These are phyloP conservation scores for Hydrophis major DNA, from an alignment of 2,797 vertebrate species.

Conservation along the genomic window DNA sequence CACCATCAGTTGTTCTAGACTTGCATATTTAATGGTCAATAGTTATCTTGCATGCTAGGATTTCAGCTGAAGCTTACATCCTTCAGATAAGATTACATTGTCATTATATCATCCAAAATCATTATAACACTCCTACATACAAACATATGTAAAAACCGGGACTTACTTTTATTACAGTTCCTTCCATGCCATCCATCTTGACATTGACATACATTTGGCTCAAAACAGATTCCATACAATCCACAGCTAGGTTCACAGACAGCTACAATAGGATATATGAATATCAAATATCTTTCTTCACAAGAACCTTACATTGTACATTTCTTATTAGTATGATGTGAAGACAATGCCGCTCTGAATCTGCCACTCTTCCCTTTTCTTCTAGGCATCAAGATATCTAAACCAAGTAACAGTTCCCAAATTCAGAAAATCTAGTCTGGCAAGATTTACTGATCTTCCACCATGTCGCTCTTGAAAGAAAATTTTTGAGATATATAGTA, in stretches of 20 bases:
- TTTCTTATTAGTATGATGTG: neutral
- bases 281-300: neutral
- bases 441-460: neutral
- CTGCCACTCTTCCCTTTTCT: neutral
- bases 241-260: conserved; percentile 85
- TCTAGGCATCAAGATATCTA: neutral
- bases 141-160: neutral
- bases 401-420: neutral
- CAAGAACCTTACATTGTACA: neutral
- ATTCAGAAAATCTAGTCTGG: neutral
- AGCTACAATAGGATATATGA: conserved; percentile 67
- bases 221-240: conserved; percentile 77
- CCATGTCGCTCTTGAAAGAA: neutral
- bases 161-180: conserved; percentile 88
- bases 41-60: neutral
- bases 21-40: neutral
- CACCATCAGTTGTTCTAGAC: neutral
- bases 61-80: neutral
- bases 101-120: neutral
- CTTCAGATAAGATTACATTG: neutral
- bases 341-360: neutral
- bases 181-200: conserved; percentile 85
- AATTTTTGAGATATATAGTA: neutral
- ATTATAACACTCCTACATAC: neutral
- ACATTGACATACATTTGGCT: conserved; percentile 86